Base-by-base conservation (phyloP, 2,113 vertebrate genomes). In the Forbesichthys papilliferus region DNA sequence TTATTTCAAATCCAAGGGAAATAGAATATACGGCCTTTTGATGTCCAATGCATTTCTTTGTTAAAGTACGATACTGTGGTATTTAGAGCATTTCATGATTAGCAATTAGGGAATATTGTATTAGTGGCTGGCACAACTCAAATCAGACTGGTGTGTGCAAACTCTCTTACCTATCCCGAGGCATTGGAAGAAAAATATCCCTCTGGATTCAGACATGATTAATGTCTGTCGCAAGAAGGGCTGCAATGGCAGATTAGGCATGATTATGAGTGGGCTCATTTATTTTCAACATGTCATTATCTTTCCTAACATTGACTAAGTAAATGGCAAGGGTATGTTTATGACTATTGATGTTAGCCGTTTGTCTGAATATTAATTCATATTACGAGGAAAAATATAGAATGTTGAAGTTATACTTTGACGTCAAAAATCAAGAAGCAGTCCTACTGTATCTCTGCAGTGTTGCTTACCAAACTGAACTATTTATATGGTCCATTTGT, bases 251-350 rank as follows among this genome's bases (percentile, higher is more conserved):
- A 90, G 88, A 91, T 91, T 90, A 91, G 80, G 77, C 84, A 77
- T 84, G 86, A 89, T 89, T 84, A 87, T 83, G 89, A 86, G 75
- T 75, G 69, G 84, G 70, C 83, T 90, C 89, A 91, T 93, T 90
- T 90, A 84, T 87, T 91, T 91, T 90, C 80, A 87, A 82, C 87
- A 90, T 88, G 86, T 91, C 88, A 87, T 91, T 90, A 92, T 93
- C 83, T 89, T 88, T 82, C 79, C 78, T 83, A 88, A 80, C 88
- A 87, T 80, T 83, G 84, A 87, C 80, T 71, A 81, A 86, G 87
- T 82, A 81, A 91, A 84, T 86, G 83, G 77, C 69, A 75, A 76
- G 49, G 78, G 65, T 61, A 66, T 84, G 69, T 81, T 86, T 84
- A 71, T 61, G 71, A 69, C 66, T 62, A 56, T 53, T n/a, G 70